Base-by-base conservation (phyloP, 2,797 vertebrate species). In the Paratrypauchen microcephalus region DNA sequence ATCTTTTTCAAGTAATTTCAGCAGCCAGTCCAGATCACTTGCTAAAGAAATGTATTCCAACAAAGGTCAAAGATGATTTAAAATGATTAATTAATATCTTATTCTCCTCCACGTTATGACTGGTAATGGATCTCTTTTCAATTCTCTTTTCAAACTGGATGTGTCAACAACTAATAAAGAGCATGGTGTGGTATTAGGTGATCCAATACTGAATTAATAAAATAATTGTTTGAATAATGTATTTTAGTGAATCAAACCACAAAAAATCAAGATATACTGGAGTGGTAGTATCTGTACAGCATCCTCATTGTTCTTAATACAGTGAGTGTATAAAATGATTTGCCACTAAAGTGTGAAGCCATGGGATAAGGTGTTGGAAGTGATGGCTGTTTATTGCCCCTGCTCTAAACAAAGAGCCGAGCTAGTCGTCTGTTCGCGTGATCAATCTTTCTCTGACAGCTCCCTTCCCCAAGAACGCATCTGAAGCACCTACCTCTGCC, bases 391-490 rank as follows among this genome's bases (percentile, higher is more conserved):
- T 94, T 94, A 95, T 96, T 96, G 95, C 97, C 94, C 95, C 92
- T 95, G 94, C 95, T 97, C 95, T 94, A 97, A 97, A 99, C 97
- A 99, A 98, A 97, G 96, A 96, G 93, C 94, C 91, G 91, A 92
- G 93, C 94, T 93, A 96, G 39, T 64, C 62, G 94, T 92, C 95
- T 95, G 95, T 73, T 41, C 23, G 92, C 83, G 92, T 85, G 94
- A 98, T 99, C 97, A 97, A 98, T 99, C 97, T 99, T 97, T 92
- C 93, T 95, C 95, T 98, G 97, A 98, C 97, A 99, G 97, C 96
- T 96, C 94, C 91, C 95, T 95, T 96, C 96, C 95, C 95, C 95
- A 94, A 95, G 96, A 98, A 96, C 95, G 96, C 97, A 95, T 96
- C 96, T 96, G 93, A 95, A 94, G 93, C 95, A 95, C 4, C 39